Base-by-base conservation (phyloP, 2,888 invertebrate species). In the Formica aserva region DNA sequence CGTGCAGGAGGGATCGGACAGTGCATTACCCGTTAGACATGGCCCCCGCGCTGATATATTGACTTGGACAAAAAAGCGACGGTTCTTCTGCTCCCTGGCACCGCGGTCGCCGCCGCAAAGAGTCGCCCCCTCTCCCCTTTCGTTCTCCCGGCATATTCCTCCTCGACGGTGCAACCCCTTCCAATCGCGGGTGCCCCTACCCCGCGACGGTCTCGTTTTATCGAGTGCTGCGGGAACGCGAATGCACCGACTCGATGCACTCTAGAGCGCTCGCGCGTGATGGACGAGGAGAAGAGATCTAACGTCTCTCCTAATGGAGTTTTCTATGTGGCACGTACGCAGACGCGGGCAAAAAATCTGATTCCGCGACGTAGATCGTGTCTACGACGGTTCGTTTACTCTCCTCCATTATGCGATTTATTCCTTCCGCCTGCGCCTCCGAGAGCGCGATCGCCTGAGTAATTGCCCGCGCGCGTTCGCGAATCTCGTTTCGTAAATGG, bases 21-120 rank as follows among this genome's bases (percentile, higher is more conserved):
- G 93, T 92, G 93, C 93, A 94, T 94, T 93, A 94, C 92, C 94
- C 94, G 94, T 94, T 93, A 93, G 93, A 94, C 93, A 94, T 93
- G 94, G 93, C 93, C 93, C 91, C 92, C 92, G 92, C 92, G 92
- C 93, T 94, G 93, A 94, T 94, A 94, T 94, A 94, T 93, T 93
- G 94, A 92, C 93, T 92, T 91, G 90, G 84, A 91, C 92, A 94
- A 94, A 94, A 94, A 94, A 93, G 90, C 91, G 90, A 91, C 90
- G 92, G 91, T 93, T 94, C 92, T 93, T 92, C 86, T 91, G 88
- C 88, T 89, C 87, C 84, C 88, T 87, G 88, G 91, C 90, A 89
- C 90, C 91, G 89, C 88, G 88, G 88, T 88, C 88, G 71, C 86
- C 84, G 82, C 75, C 84, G 80, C 86, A 62, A 77, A 80, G 75